Evolutionary conservation across 1,140 invertebrate genomes (phyloP), one percentile per base, ranked within the genome.

Genomic region (Propsilocerus akamusi): DNA sequence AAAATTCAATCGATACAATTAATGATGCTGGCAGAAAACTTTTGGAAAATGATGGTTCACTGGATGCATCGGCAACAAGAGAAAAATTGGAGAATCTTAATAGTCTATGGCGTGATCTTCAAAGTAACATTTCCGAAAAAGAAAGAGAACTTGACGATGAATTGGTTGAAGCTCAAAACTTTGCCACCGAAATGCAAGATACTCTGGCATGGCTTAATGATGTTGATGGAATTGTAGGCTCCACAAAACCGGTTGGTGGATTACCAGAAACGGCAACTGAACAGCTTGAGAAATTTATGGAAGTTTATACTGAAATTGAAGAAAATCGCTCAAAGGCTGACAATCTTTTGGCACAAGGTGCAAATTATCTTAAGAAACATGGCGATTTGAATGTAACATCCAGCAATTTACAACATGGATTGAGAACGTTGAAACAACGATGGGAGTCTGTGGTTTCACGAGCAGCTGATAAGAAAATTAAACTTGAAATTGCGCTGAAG

Each of bases 221-320:
- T 65, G 81, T 98, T 20, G 93, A 98, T 65, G 77, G 80, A 47
- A 82, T 91, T 12, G 83, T 99, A 52, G 85, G 88, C 1, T 85
- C 86, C 2, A 93, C 90, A 23, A 96, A 95, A 69, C 93, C 92
- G 1, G 91, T 96, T 22, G 93, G 93, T 10, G 94, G 93, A 4
- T 68, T 99, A 25, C 96, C 96, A 0, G 95, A 99, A 70, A 99
- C 94, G 14, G 94, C 95, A 0, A 81, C 82, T 7, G 93, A 97
- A 68, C 96, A 99, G 69, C 72, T 99, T 0, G 88, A 97, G 59
- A 74, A 91, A 37, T 99, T 99, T 58, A 95, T 97, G 91, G 86
- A 89, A 61, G 77, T 94, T 4, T 96, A 88, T 68, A 87, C 88
- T 63, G 92, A 97, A 58, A 69, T 97, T 4, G 91, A 97, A 63